phyloP scores from a whole-genome alignment of 2,797 vertebrate species.

The Coccyzus lansbergi region DNA sequence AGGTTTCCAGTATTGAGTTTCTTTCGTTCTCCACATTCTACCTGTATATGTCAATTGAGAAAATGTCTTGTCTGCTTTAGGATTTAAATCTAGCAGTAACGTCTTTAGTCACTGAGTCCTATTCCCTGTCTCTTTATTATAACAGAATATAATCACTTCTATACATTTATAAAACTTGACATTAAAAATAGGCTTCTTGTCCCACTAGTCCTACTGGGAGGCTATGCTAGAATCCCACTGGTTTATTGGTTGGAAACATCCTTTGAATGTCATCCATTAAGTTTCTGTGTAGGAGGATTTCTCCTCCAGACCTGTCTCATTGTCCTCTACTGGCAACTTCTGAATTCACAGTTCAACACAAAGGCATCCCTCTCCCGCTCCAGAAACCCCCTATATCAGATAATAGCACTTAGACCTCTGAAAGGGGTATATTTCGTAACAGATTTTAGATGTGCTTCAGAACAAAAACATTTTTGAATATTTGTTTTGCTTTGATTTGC shows the following conservation, averaged over 20 bases:
- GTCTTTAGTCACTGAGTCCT: background rate
- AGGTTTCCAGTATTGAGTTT: background rate
- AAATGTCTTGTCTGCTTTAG: background rate
- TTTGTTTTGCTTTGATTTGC: background rate
- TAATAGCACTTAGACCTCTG: background rate
- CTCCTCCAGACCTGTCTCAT: background rate
- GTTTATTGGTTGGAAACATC: background rate
- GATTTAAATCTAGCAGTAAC: background rate
- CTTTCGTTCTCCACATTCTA: background rate
- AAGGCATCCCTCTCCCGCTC: background rate
- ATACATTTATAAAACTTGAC: background rate
- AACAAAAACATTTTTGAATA: background rate
- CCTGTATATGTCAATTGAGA: background rate
- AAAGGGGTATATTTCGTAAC: background rate
- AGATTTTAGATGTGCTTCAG: background rate
- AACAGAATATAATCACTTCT: background rate
- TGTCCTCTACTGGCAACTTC: background rate
- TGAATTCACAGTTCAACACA: background rate
- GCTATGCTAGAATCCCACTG: background rate
- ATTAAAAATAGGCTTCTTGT: background rate
- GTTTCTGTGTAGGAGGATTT: background rate
- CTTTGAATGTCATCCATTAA: background rate
- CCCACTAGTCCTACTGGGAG: background rate
- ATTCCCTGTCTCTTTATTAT: background rate
- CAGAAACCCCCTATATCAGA: background rate